These are phyloP conservation scores for Sarcophaga variegata DNA, from an alignment of 2,888 invertebrate genomes.

Conservation along the genomic window DNA sequence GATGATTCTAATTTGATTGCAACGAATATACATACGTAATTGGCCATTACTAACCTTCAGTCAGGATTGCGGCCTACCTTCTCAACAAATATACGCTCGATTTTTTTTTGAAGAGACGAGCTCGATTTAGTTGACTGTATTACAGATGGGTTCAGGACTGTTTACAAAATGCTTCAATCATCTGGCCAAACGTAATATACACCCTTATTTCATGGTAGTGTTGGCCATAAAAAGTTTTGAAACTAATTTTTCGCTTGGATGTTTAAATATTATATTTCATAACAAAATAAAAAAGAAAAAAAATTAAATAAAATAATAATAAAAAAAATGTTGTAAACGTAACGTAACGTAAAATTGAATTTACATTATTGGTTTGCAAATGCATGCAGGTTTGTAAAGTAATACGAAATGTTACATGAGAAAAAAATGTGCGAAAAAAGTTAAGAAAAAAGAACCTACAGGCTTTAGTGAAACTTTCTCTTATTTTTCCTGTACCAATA, in stretches of 20 bases:
- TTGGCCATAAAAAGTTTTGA: conserved; percentile 73
- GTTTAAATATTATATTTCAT: conserved; percentile 71
- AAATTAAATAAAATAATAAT: not conserved
- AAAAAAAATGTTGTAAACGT: conserved; percentile 64
- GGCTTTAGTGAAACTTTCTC: conserved; percentile 9
- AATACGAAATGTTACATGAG: not conserved
- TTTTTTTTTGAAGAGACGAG: too few species aligned
- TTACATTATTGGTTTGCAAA: conserved; percentile 39
- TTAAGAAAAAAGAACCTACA: not conserved
- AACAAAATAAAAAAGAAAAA: conserved; percentile 30
- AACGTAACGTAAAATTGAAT: conserved; percentile 72
- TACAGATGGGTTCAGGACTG: too few species aligned
- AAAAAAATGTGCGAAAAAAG: too few species aligned
- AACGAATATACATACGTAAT: too few species aligned
- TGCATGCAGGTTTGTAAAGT: conserved; percentile 50
- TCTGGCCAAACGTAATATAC: too few species aligned
- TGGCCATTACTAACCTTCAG: too few species aligned
- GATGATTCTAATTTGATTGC: too few species aligned
- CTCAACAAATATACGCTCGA: too few species aligned
- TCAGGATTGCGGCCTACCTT: too few species aligned
- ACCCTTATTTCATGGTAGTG: too few species aligned
- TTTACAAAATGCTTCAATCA: too few species aligned
- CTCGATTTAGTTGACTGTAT: too few species aligned
- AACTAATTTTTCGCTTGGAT: conserved; percentile 80
- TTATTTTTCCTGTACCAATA: not conserved